phyloP scores from a whole-genome alignment of 2,888 invertebrate species.

The Lasioglossum pauxillum region DNA sequence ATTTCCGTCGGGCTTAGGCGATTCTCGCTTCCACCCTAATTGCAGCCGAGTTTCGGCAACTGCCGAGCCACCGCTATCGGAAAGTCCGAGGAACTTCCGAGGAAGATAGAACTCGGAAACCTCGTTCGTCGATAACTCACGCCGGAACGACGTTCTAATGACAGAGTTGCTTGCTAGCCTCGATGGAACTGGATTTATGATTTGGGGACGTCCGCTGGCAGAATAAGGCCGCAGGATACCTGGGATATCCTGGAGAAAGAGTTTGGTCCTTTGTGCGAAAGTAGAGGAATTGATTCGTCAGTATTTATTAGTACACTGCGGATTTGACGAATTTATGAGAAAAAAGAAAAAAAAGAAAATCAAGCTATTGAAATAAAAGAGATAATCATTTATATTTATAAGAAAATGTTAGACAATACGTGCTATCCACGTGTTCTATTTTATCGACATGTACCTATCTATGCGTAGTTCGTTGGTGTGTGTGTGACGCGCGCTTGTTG shows the following conservation, averaged over 20 bases:
- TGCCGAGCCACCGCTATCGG: slow-evolving; percentile 15
- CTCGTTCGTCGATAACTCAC: background rate
- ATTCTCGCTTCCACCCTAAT: slow-evolving; percentile 32
- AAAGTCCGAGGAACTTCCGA: slow-evolving; percentile 18
- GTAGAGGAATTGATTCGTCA: background rate
- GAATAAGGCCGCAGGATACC: background rate
- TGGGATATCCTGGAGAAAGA: background rate
- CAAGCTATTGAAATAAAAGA: background rate
- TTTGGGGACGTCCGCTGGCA: background rate
- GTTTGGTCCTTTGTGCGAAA: background rate
- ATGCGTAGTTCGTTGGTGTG: no score
- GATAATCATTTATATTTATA: background rate
- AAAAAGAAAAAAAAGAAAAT: no score
- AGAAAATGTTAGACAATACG: no score
- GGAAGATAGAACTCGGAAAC: slow-evolving; percentile 3
- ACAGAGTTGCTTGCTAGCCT: background rate
- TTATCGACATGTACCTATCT: no score
- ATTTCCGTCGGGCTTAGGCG: slow-evolving; percentile 11
- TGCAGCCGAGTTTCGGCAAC: background rate
- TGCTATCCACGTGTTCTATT: no score
- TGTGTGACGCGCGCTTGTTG: no score
- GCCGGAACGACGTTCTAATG: background rate
- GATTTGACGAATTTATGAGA: no score
- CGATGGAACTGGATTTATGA: slow-evolving; percentile 6
- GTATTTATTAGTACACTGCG: background rate